Evolutionary conservation across 2,888 invertebrate genomes (phyloP).

Genomic region (Odontocerum albicorne): DNA sequence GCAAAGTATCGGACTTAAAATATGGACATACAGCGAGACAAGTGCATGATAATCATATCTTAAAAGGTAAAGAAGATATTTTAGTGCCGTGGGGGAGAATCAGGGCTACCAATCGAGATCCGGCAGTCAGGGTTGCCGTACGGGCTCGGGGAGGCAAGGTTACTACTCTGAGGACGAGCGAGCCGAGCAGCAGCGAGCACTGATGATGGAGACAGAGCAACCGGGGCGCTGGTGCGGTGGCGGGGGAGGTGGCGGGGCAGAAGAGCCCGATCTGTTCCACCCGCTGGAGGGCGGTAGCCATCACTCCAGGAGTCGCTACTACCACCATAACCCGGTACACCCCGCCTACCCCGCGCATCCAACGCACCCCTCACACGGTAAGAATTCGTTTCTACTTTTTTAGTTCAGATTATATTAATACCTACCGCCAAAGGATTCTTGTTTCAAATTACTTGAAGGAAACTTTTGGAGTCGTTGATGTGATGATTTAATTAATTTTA

Average conservation of each 20-base stretch:
- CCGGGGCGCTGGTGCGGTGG: constrained; percentile 61
- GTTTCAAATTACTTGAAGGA: no score
- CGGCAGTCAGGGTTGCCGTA: constrained; percentile 1
- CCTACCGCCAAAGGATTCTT: neutral
- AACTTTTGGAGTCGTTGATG: no score
- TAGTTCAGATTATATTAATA: neutral
- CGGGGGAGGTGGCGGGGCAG: constrained; percentile 53
- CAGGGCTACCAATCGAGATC: neutral
- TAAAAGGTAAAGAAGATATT: no score
- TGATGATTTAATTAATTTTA: no score
- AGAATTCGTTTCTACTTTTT: neutral
- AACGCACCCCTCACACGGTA: constrained; percentile 46
- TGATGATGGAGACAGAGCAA: constrained; percentile 42
- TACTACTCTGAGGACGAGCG: constrained; percentile 38
- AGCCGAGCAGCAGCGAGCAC: constrained; percentile 39
- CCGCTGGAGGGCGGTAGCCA: constrained; percentile 56
- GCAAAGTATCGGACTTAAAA: no score
- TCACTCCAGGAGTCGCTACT: constrained; percentile 58
- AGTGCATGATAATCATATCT: no score
- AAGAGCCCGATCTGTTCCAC: constrained; percentile 58
- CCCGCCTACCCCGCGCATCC: constrained; percentile 58
- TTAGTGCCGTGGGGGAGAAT: neutral
- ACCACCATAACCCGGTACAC: constrained; percentile 56
- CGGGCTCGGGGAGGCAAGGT: neutral
- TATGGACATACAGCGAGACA: no score